These are phyloP conservation scores for Drosophila robusta DNA, from an alignment of 2,888 invertebrate genomes.

Conservation along the genomic window DNA sequence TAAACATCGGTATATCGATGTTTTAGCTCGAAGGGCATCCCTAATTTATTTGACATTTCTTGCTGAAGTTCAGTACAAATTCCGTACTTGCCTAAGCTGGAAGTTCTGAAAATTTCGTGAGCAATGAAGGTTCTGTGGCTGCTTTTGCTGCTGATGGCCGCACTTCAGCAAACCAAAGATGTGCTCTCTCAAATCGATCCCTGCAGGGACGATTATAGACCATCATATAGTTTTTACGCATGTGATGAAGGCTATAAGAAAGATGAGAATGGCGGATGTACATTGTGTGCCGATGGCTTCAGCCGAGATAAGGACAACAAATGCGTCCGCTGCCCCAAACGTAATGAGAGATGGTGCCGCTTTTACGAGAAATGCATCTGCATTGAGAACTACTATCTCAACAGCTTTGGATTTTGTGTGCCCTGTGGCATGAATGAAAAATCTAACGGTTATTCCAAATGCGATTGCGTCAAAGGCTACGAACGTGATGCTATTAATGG, in stretches of 20 bases:
- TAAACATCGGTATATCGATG: too few relatives aligned
- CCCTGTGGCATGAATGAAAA: constrained; percentile 4
- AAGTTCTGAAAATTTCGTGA: too few relatives aligned
- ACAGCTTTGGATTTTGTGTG: background rate
- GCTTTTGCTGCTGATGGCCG: background rate
- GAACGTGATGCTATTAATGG: background rate
- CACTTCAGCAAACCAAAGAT: background rate
- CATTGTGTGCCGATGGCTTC: background rate
- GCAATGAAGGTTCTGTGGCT: background rate
- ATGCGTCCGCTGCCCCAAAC: background rate
- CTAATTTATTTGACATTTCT: too few relatives aligned
- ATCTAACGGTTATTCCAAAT: background rate
- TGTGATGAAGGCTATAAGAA: too few relatives aligned
- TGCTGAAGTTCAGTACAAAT: too few relatives aligned
- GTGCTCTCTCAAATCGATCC: background rate
- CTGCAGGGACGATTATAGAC: too few relatives aligned
- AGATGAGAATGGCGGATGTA: background rate
- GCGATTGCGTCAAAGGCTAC: background rate
- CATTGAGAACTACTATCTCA: background rate
- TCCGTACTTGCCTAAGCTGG: too few relatives aligned
- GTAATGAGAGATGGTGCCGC: constrained; percentile 3
- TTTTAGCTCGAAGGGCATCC: too few relatives aligned
- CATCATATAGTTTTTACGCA: too few relatives aligned
- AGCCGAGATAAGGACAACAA: background rate
- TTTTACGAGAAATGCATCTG: constrained; percentile 2